Base-by-base conservation (phyloP, 1,140 invertebrate species). In the Cyclargus thomasi region DNA sequence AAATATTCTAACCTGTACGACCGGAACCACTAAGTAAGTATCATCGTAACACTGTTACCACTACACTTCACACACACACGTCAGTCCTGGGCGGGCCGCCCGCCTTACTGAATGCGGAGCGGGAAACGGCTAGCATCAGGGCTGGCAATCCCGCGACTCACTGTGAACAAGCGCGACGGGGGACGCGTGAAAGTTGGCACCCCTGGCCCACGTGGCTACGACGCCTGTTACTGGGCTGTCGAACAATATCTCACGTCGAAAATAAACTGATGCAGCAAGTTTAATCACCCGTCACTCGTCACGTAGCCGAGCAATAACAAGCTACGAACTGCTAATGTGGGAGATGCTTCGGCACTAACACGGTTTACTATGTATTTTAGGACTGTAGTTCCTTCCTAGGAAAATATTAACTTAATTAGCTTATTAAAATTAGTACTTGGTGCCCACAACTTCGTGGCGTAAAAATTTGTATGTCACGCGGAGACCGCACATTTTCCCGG, bases 181-280 rank as follows among this genome's bases (percentile, higher is more conserved):
- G 65, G 67, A 70, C 64, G 69, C 63, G 68, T 62, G 70, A 65
- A 69, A 67, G 53, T 71, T 70, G 63, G 55, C 67, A 63, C 62
- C 63, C 47, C 69, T 68, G 72, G 70, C 74, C 74, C 75, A 79
- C 75, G 77, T 77, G 74, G 68, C 67, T 67, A 74, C 74, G 76
- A 63, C 69, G 80, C 79, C 77, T 81, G 81, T 82, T 85, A 81
- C 81, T 74, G 80, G 80, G 78, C 70, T 64, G 18, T 66, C 65
- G 53, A 67, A 62, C 70, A 29, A 69, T 66, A 68, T 47, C 39
- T 47, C 39, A 47, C 39, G 39, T 47, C 39, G 11, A 47, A 47
- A 47, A 47, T 47, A 47, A 47, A 47, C 39, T 47, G 39, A 47
- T 47, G 39, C 39, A 47, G 39, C 39, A 47, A 47, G 39, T 47